phyloP scores from a whole-genome alignment of 2,888 invertebrate species.

The Cephus sareptanus region DNA sequence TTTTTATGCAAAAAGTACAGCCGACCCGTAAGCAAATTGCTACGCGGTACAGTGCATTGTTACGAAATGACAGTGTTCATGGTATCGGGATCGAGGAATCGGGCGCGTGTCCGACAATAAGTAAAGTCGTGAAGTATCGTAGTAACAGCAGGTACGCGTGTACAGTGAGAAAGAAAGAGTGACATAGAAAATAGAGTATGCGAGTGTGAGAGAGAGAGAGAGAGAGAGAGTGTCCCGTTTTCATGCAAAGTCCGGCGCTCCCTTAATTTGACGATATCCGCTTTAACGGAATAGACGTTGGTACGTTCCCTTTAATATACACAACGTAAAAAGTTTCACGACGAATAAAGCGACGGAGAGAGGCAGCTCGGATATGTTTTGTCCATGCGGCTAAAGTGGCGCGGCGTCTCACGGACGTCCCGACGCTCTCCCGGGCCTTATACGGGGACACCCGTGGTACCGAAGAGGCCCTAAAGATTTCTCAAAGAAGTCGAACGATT shows the following conservation, averaged over 20 bases:
- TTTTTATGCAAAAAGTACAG: not conserved
- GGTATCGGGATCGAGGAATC: not conserved
- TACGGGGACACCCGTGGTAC: not conserved
- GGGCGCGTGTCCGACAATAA: not conserved
- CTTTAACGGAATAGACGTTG: slow-evolving; percentile 56
- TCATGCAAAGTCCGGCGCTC: slow-evolving; percentile 26
- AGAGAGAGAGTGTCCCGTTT: slow-evolving; percentile 22
- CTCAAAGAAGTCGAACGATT: not conserved
- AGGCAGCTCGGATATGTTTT: slow-evolving; percentile 25
- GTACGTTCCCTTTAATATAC: slow-evolving; percentile 62
- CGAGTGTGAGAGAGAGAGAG: not conserved
- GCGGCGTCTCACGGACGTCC: not conserved
- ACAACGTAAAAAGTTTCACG: slow-evolving; percentile 63
- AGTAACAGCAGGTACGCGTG: not conserved
- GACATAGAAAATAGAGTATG: not conserved
- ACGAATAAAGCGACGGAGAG: slow-evolving; percentile 58
- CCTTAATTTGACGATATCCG: slow-evolving; percentile 57
- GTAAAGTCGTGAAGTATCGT: not conserved
- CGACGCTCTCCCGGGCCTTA: not conserved
- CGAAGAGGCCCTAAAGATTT: not conserved
- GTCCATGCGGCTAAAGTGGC: slow-evolving; percentile 14
- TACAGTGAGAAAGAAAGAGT: not conserved
- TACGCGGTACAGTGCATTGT: not conserved
- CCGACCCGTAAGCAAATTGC: not conserved
- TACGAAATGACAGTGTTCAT: not conserved